A percentile compares a stretch with the other conserved stretches of the same genome.
These are phyloP conservation scores for Eptatretus burgeri DNA, from an alignment of 2,113 vertebrate species.

Conservation along the genomic window DNA sequence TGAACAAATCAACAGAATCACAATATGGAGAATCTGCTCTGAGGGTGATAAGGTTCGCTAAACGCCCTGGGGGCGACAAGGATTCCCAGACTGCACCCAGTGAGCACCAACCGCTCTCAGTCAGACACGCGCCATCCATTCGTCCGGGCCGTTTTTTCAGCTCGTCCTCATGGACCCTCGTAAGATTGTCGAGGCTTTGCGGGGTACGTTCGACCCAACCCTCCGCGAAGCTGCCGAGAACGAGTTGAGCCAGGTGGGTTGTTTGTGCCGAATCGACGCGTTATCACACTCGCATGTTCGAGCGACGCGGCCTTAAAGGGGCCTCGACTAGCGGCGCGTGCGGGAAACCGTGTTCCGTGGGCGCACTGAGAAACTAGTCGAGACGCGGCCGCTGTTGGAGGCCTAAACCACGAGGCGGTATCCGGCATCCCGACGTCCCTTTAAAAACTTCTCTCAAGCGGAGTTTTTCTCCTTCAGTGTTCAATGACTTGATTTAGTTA, in stretches of 20 bases:
- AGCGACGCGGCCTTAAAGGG: background rate
- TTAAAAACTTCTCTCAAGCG: background rate
- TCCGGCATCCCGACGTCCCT: background rate
- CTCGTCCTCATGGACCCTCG: background rate
- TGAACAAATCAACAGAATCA: too few species aligned
- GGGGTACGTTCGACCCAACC: constrained; percentile 1
- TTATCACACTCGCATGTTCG: background rate
- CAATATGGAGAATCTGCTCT: too few species aligned
- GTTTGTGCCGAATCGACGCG: background rate
- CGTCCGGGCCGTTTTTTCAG: too few species aligned
- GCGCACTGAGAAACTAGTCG: background rate
- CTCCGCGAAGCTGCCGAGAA: constrained; percentile 1
- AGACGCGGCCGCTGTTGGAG: background rate
- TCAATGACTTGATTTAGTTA: background rate
- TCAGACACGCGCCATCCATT: too few species aligned
- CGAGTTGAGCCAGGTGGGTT: constrained; percentile 4
- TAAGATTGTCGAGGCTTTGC: constrained; percentile 1
- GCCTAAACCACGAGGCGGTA: background rate
- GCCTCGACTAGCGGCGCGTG: background rate
- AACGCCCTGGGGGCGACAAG: too few species aligned
- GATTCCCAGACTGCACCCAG: too few species aligned
- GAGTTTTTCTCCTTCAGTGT: background rate
- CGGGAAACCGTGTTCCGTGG: background rate
- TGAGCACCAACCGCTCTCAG: too few species aligned
- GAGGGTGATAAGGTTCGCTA: too few species aligned